Evolutionary conservation across 1,140 invertebrate species (phyloP), one percentile per base, ranked within the genome.

Genomic region (Hyles euphorbiae): DNA sequence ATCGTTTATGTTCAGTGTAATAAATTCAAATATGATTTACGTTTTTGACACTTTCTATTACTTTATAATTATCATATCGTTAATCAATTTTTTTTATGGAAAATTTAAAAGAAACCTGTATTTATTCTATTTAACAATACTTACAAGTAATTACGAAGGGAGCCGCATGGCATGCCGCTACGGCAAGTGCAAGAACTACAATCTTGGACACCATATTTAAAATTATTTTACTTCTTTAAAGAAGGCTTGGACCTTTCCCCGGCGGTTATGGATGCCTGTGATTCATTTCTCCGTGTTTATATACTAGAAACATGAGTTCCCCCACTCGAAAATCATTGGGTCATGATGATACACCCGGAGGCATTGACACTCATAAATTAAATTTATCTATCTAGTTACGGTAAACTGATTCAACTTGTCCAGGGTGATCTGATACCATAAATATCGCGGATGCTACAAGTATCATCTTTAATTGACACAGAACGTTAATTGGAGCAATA

Each of bases 261-360:
- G 60, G 52, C 68, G 67, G 76, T 61, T 74, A 72, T 82, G 80
- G 68, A 74, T 81, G 70, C 56, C 64, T 69, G 63, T 78, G 73
- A 69, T 78, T 68, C 76, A 83, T 81, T 76, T 81, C 82, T 74
- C 72, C 65, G 68, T 74, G 72, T 70, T 79, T 87, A 78, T 87
- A 87, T 87, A 87, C 70, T 58, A 67, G 49, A 65, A 69, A 67
- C 56, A 76, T 68, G 53, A 66, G 67, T 60, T 55, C 74, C 76
- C 78, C 79, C 81, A 79, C 81, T 76, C 68, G 62, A 54, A 56
- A 48, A 61, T 57, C 60, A 75, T 57, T 76, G 61, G 74, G 73
- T 79, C 74, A 78, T 63, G 63, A 64, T 65, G 54, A 59, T 67
- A 59, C 65, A 68, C 58, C 61, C 61, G 55, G 68, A 78, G 76